A percentile compares a stretch with the other conserved stretches of the same genome.
These are phyloP conservation scores for Spea hammondii DNA, from an alignment of 2,797 vertebrate genomes.

Conservation along the genomic window DNA sequence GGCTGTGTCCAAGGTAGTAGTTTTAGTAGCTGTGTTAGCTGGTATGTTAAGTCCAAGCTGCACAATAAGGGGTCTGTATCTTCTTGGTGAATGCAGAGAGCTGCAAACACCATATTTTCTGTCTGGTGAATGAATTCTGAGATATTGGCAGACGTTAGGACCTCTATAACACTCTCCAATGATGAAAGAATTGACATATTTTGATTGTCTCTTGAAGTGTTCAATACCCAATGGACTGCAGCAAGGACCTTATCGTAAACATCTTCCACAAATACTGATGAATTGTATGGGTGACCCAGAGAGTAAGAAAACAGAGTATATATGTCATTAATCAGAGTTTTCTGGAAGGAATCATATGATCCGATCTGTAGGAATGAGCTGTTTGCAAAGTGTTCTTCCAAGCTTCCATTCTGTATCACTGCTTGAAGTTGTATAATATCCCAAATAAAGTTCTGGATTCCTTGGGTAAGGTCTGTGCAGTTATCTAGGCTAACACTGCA, in stretches of 20 bases:
- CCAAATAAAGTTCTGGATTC: constrained; percentile 8
- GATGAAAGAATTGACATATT: background rate
- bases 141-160: constrained; percentile 15
- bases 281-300: constrained; percentile 8
- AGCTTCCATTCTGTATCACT: constrained; percentile 6
- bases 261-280: background rate
- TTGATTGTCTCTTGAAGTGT: constrained; percentile 17
- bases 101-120: constrained; percentile 6
- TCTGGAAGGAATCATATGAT: constrained; percentile 5
- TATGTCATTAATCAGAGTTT: constrained; percentile 23
- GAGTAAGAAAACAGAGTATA: constrained; percentile 11
- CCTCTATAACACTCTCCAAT: constrained; percentile 5
- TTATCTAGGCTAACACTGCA: constrained; percentile 7
- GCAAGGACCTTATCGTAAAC: constrained; percentile 6
- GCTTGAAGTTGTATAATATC: constrained; percentile 15
- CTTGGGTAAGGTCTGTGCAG: constrained; percentile 11
- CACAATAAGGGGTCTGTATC: constrained; percentile 12
- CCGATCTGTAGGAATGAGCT: background rate
- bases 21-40: constrained; percentile 25
- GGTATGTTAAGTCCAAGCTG: constrained; percentile 24
- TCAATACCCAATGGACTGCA: constrained; percentile 12
- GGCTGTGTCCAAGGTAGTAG: constrained; percentile 17
- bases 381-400: background rate
- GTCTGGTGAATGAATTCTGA: constrained; percentile 25
- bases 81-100: constrained; percentile 6